Conservation (phyloP, 2,113 vertebrate genomes). For the Pongo abelii region DNA sequence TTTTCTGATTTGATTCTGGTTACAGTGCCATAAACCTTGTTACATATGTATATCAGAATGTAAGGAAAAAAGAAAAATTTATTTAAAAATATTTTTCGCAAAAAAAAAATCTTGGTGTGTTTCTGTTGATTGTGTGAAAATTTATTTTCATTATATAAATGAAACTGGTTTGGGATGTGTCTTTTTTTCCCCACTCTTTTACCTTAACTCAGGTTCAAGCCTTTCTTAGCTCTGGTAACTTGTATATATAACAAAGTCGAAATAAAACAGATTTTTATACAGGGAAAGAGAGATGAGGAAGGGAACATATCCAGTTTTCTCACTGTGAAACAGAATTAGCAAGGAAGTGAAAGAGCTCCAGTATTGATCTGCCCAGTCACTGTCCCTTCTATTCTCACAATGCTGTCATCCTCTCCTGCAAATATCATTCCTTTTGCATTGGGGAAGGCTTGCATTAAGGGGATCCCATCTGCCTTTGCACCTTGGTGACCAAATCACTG, state of each 20-base stretch:
- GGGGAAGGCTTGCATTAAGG: neutral
- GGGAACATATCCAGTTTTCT: neutral
- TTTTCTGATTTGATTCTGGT: conserved; percentile 84
- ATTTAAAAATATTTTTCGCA: conserved; percentile 91
- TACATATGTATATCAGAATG: conserved; percentile 89
- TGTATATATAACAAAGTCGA: neutral
- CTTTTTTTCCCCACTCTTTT: conserved; percentile 76
- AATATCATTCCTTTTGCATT: neutral
- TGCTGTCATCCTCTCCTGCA: neutral
- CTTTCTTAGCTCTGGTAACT: neutral
- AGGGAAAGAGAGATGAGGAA: neutral
- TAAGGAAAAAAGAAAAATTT: conserved; percentile 85
- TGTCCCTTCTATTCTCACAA: neutral
- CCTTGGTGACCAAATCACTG: neutral
- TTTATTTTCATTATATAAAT: conserved; percentile 88
- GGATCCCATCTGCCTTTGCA: neutral
- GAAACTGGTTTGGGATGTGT: conserved; percentile 83
- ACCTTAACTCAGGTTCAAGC: neutral
- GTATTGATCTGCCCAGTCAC: fast-evolving
- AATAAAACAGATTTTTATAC: neutral
- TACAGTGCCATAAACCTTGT: conserved; percentile 90
- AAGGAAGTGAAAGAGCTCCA: neutral
- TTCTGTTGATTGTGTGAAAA: conserved; percentile 87
- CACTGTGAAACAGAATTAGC: neutral
- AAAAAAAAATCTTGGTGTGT: conserved; percentile 84